Base-by-base conservation (phyloP, 2,113 vertebrate genomes). In the Solea senegalensis region DNA sequence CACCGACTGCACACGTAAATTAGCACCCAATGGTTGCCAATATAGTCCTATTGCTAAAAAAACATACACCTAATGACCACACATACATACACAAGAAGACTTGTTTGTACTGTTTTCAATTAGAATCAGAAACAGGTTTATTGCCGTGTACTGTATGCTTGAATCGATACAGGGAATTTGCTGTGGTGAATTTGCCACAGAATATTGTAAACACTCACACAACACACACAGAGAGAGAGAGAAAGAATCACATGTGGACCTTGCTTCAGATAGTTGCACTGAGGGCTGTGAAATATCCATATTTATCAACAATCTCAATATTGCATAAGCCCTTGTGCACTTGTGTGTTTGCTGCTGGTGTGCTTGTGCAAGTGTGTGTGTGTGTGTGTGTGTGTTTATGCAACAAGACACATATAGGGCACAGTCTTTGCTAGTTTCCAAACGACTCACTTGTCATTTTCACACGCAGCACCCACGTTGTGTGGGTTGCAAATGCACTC, bases 231-330 rank as follows among this genome's bases (percentile, higher is more conserved):
- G 51, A 49, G 21, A 12, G 9, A 34, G 28, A 71, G 5, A 71
- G 9, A 69, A 2, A 14, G 7, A 49, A 5, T 26, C 27, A 64
- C 52, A 40, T 72, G n/a, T 46, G 55, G 51, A 55, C 16, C 16
- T 72, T 44, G 55, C 56, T 62, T 44, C 28, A 72, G 72, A 71
- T 72, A 21, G n/a, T 63, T n/a, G 58, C 27, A 64, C 57, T 53
- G 14, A 48, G 6, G 49, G n/a, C 67, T 46, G 72, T 73, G 57
- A 65, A 86, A 69, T 87, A 86, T 85, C 80, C 78, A 83, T 84
- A 86, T 82, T 76, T 79, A 86, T 84, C 76, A 85, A 82, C 76
- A 80, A 27, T 65, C 78, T 88, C 62, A 85, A 88, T 87, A 82
- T 84, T 88, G 77, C 46, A 88, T 70, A 16, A 55, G 49, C 48